Conservation (phyloP, 2,888 invertebrate species). For the Chloroclysta siterata region DNA sequence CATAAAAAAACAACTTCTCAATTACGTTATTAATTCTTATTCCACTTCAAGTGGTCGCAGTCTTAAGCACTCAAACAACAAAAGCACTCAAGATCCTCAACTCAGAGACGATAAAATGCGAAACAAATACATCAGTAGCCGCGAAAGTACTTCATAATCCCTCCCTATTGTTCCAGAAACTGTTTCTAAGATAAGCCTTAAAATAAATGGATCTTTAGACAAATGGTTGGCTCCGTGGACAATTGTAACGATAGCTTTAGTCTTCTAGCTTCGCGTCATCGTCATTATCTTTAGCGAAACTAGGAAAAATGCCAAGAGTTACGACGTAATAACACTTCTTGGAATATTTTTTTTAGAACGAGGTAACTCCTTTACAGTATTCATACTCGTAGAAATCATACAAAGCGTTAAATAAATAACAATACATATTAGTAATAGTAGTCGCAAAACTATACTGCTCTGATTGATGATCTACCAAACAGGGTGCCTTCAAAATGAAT, state of each 20-base stretch:
- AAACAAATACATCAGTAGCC: constrained; percentile 54
- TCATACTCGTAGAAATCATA: not conserved
- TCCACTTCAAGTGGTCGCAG: constrained; percentile 12
- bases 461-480: too few relatives aligned
- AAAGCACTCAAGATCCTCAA: constrained; percentile 35
- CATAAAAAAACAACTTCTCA: not conserved
- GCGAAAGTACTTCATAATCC: constrained; percentile 52
- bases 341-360: not conserved
- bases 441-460: too few relatives aligned
- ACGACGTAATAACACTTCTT: not conserved
- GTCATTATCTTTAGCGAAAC: not conserved
- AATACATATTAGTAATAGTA: too few relatives aligned
- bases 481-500: too few relatives aligned
- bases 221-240: constrained; percentile 11
- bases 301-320: not conserved
- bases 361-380: not conserved
- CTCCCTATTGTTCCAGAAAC: constrained; percentile 57
- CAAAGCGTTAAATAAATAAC: too few relatives aligned
- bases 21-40: not conserved
- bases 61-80: constrained; percentile 22
- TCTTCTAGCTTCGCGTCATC: not conserved
- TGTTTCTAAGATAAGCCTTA: constrained; percentile 62
- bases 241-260: constrained; percentile 12
- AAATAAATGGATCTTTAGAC: constrained; percentile 44
- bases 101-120: constrained; percentile 33